These are phyloP conservation scores for Coptodon rendalli DNA, from an alignment of 2,113 vertebrate species.

Conservation along the genomic window DNA sequence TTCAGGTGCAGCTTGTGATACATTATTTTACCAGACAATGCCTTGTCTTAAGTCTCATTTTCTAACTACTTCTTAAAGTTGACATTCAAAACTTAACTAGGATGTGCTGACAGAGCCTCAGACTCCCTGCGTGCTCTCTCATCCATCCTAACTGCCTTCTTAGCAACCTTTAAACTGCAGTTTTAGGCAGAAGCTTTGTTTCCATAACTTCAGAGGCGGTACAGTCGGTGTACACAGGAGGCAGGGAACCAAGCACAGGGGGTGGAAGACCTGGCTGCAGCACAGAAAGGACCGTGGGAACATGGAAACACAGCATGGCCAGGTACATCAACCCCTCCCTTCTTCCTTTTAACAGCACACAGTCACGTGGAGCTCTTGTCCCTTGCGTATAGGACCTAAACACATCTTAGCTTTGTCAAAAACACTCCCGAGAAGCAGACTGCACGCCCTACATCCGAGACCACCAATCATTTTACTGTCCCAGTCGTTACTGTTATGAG, in stretches of 20 bases:
- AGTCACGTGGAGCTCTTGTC: background rate
- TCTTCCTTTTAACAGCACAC: background rate
- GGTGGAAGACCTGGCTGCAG: background rate
- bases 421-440: slow-evolving; percentile 12
- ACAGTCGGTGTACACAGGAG: background rate
- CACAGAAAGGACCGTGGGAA: slow-evolving; percentile 42
- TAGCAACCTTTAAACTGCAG: slow-evolving; percentile 19
- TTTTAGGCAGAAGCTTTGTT: slow-evolving; percentile 39
- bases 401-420: slow-evolving; percentile 29
- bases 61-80: slow-evolving; percentile 13
- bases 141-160: background rate
- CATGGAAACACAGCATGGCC: slow-evolving; percentile 7
- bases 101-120: slow-evolving; percentile 23
- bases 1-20: slow-evolving; percentile 32
- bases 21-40: slow-evolving; percentile 37
- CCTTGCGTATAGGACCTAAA: background rate
- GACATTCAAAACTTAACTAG: slow-evolving; percentile 16
- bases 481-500: slow-evolving; percentile 4
- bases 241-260: background rate
- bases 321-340: slow-evolving; percentile 1
- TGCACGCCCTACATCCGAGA: background rate
- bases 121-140: background rate
- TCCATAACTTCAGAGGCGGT: slow-evolving; percentile 6
- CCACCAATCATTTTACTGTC: slow-evolving; percentile 24
- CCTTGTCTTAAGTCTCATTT: slow-evolving; percentile 17